Conservation (phyloP, 1,140 invertebrate species). For the Phortica variegata region DNA sequence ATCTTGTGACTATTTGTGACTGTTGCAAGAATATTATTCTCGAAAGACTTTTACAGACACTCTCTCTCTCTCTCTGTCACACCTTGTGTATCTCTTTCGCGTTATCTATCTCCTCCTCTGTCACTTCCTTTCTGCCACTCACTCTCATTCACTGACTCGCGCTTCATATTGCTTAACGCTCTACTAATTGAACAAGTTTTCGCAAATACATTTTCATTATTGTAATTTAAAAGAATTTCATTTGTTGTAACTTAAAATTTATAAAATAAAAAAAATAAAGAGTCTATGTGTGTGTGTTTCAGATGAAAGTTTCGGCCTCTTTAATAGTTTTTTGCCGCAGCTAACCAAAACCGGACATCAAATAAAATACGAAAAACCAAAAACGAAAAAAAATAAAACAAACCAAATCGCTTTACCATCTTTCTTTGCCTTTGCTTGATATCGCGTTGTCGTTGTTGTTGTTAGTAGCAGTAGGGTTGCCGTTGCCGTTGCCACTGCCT, state of each 20-base stretch:
- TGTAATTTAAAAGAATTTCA: no score
- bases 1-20: no score
- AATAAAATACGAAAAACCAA: conserved; percentile 42
- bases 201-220: conserved; percentile 54
- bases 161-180: no score
- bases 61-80: no score
- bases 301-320: neutral
- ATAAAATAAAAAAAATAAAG: neutral
- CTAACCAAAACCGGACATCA: conserved; percentile 19
- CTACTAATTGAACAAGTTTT: conserved; percentile 50
- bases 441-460: neutral
- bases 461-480: neutral
- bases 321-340: conserved; percentile 24
- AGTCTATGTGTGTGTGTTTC: no score
- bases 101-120: no score
- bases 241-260: neutral
- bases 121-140: no score
- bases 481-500: conserved; percentile 13
- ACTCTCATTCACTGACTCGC: no score
- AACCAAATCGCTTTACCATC: conserved; percentile 7
- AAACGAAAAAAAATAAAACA: conserved; percentile 16
- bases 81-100: no score
- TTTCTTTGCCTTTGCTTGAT: neutral
- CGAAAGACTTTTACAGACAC: no score
- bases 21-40: no score